Percentiles rank a stretch among this genome's conserved stretches.
These are phyloP conservation scores for Synergus japonicus DNA, from an alignment of 2,888 invertebrate genomes.

Conservation along the genomic window DNA sequence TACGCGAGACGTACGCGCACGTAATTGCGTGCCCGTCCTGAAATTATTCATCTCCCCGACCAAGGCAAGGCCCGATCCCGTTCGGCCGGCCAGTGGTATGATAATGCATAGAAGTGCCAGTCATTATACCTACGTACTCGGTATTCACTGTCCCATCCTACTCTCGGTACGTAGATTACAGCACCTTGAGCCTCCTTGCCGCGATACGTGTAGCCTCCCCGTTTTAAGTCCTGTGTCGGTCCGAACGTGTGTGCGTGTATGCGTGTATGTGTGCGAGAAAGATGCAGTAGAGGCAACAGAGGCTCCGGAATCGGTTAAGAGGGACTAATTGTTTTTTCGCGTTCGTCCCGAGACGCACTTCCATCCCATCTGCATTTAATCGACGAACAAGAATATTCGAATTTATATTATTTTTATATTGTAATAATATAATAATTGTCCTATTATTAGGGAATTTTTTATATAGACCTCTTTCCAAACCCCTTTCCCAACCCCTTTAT, in stretches of 20 bases:
- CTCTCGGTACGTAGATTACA: conserved; percentile 67
- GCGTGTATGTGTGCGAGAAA: not conserved
- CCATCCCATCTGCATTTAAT: conserved; percentile 32
- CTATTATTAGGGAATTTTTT: not conserved
- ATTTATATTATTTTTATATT: not conserved
- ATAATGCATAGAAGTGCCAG: conserved; percentile 77
- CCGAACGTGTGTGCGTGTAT: conserved; percentile 3
- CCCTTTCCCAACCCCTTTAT: too few species aligned
- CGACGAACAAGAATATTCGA: not conserved
- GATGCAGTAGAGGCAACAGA: not conserved
- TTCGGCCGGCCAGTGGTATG: conserved; percentile 69
- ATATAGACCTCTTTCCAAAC: too few species aligned
- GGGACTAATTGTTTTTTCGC: conserved; percentile 39
- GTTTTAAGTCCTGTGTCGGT: not conserved
- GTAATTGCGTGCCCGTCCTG: conserved; percentile 77
- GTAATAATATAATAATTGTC: not conserved
- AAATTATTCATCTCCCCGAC: conserved; percentile 77
- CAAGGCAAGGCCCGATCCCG: conserved; percentile 67
- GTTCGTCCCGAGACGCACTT: conserved; percentile 13
- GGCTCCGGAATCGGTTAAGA: conserved; percentile 18
- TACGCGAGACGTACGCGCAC: conserved; percentile 76
- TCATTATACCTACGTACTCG: conserved; percentile 69
- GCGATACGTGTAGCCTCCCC: conserved; percentile 11
- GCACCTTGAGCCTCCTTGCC: conserved; percentile 60
- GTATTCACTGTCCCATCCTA: conserved; percentile 39